Conservation (phyloP, 2,797 vertebrate species). For the Coranthus polyacanthus region DNA sequence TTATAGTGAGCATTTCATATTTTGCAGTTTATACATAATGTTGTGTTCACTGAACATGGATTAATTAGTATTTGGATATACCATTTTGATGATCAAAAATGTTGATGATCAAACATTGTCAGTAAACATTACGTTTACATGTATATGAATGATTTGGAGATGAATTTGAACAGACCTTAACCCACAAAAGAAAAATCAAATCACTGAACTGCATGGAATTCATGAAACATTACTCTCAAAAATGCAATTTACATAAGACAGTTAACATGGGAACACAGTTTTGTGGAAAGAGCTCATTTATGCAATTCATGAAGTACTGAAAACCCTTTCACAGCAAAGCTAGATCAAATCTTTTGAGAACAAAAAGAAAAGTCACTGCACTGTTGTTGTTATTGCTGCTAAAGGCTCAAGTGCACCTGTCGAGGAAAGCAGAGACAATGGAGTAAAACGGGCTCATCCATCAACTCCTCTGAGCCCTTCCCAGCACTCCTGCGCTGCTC, state of each 20-base stretch:
- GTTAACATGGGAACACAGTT: too few species aligned
- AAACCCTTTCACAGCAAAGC: slow-evolving; percentile 15
- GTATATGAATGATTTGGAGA: too few species aligned
- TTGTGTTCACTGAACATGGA: too few species aligned
- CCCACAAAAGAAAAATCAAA: neutral
- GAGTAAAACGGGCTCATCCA: slow-evolving; percentile 70
- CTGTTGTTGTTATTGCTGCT: slow-evolving; percentile 43
- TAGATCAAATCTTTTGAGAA: slow-evolving; percentile 26
- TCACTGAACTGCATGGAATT: neutral
- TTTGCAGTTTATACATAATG: too few species aligned
- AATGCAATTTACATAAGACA: too few species aligned
- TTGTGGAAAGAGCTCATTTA: too few species aligned
- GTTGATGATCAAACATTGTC: too few species aligned
- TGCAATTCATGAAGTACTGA: neutral
- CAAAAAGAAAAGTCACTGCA: slow-evolving; percentile 30
- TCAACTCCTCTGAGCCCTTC: slow-evolving; percentile 71
- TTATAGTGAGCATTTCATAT: too few species aligned
- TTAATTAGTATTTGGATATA: too few species aligned
- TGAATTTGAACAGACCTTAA: neutral
- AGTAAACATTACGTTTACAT: too few species aligned
- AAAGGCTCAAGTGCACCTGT: slow-evolving; percentile 73
- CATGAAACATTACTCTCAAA: neutral
- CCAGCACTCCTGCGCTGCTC: slow-evolving; percentile 58
- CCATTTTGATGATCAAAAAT: neutral
- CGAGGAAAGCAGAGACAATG: slow-evolving; percentile 79